phyloP scores from a whole-genome alignment of 2,797 vertebrate species.

The Stomatorhinus walkeri region DNA sequence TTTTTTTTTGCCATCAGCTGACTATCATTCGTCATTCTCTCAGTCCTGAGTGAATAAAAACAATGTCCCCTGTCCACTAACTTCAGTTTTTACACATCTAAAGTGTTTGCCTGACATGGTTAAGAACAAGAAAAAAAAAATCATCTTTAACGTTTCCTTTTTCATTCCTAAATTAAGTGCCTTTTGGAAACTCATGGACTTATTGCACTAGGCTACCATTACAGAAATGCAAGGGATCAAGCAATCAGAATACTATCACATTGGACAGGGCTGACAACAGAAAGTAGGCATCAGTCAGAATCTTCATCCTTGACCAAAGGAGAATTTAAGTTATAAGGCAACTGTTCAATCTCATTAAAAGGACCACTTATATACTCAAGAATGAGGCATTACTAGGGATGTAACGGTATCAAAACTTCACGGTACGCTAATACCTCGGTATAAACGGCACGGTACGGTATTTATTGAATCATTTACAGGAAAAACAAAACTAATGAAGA shows the following conservation, averaged over 20 bases:
- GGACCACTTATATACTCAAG: not conserved
- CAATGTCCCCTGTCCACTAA: constrained; percentile 37
- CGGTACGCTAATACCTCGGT: too few relatives aligned
- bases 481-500: too few relatives aligned
- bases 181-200: constrained; percentile 57
- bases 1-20: constrained; percentile 8
- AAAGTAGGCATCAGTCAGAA: constrained; percentile 28
- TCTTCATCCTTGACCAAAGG: constrained; percentile 15
- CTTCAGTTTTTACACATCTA: constrained; percentile 43
- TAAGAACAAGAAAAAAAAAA: constrained; percentile 38
- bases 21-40: constrained; percentile 27
- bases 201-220: constrained; percentile 43
- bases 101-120: constrained; percentile 53
- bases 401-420: too few relatives aligned
- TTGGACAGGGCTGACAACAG: constrained; percentile 38
- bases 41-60: not conserved
- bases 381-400: not conserved
- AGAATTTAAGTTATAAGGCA: not conserved
- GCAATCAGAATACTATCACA: constrained; percentile 36
- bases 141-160: constrained; percentile 43
- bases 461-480: too few relatives aligned
- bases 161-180: constrained; percentile 58
- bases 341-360: not conserved
- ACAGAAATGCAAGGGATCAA: constrained; percentile 40
- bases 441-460: too few relatives aligned